phyloP scores from a whole-genome alignment of 2,113 vertebrate species.

The Aegithalos caudatus region DNA sequence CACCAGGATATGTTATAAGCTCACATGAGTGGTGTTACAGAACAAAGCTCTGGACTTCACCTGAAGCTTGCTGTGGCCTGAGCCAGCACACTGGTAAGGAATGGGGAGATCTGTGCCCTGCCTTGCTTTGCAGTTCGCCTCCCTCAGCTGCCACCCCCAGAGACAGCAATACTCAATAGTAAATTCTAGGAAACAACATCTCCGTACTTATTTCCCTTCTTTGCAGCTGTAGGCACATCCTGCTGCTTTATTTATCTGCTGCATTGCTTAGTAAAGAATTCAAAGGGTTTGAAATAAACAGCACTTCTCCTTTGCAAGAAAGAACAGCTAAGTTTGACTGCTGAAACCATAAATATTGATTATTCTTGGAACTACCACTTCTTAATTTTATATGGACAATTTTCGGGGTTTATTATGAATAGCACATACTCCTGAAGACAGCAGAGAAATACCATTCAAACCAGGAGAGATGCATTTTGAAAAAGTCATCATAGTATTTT shows the following conservation, averaged over 20 bases:
- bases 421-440: background rate
- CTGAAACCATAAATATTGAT: background rate
- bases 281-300: background rate
- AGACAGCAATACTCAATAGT: accelerated
- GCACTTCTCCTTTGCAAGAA: background rate
- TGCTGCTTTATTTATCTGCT: background rate
- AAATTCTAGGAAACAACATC: background rate
- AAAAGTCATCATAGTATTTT: background rate
- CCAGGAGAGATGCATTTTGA: background rate
- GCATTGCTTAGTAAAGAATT: background rate
- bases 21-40: background rate
- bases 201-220: background rate
- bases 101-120: background rate
- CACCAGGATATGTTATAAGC: background rate
- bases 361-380: background rate
- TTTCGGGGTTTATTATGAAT: background rate
- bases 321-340: background rate
- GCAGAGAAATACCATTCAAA: background rate
- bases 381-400: background rate
- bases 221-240: background rate
- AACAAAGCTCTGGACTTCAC: background rate
- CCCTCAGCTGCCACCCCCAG: background rate
- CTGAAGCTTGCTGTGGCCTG: background rate
- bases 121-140: background rate
- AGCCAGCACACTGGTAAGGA: background rate